These are phyloP conservation scores for Yponomeuta plumbellus DNA, from an alignment of 2,888 invertebrate genomes.

Conservation along the genomic window DNA sequence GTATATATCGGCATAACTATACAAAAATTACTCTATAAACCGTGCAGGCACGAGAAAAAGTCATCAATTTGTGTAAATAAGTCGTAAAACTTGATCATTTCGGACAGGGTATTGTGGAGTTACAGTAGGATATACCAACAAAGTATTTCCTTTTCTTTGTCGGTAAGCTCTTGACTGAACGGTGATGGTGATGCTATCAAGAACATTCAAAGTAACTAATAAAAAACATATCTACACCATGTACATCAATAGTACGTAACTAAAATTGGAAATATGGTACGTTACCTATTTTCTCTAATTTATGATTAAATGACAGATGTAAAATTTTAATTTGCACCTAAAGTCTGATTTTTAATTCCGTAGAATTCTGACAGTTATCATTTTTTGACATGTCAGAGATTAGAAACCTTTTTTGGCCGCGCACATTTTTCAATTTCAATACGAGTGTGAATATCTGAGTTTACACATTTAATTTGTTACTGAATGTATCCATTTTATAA, in stretches of 20 bases:
- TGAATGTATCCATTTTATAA: no score
- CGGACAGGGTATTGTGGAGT: conserved; percentile 20
- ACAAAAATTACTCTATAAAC: conserved; percentile 10
- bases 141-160: no score
- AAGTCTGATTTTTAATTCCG: no score
- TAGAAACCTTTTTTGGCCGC: no score
- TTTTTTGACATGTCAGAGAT: no score
- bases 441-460: no score
- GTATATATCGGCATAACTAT: neutral
- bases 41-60: conserved; percentile 17
- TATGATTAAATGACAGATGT: no score
- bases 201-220: neutral
- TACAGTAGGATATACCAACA: neutral
- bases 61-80: conserved; percentile 58
- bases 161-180: neutral
- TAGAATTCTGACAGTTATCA: no score
- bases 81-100: conserved; percentile 48
- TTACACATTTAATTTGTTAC: no score
- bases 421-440: no score
- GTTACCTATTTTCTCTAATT: neutral
- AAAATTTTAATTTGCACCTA: no score
- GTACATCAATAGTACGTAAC: neutral
- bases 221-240: neutral
- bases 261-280: neutral
- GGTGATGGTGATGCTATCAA: neutral